A percentile compares a stretch with the other conserved stretches of the same genome.
phyloP scores from a whole-genome alignment of 2,888 invertebrate species.

The Alitta virens region DNA sequence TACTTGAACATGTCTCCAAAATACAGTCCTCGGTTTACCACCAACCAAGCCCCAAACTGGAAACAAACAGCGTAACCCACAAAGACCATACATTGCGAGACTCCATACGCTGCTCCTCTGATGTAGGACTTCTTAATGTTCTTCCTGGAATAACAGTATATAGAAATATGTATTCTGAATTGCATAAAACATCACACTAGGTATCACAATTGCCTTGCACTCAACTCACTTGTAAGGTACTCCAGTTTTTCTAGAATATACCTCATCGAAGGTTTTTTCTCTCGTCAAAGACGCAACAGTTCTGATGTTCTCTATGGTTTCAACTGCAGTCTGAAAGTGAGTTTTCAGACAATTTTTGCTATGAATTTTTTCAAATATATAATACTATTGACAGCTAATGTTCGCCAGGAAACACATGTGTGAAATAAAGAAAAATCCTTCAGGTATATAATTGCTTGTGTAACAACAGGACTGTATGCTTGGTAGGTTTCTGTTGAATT shows the following conservation, averaged over 20 bases:
- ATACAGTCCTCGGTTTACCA: slow-evolving; percentile 50
- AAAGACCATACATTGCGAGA: slow-evolving; percentile 62
- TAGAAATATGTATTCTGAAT: neutral
- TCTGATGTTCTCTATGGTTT: slow-evolving; percentile 51
- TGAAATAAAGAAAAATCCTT: too few relatives aligned
- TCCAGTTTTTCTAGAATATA: slow-evolving; percentile 33
- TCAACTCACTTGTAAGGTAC: slow-evolving; percentile 37
- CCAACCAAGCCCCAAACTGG: slow-evolving; percentile 61
- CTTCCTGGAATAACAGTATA: slow-evolving; percentile 6
- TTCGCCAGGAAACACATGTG: too few relatives aligned
- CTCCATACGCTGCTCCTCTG: slow-evolving; percentile 42
- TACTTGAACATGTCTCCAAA: slow-evolving; percentile 12
- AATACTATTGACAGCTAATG: too few relatives aligned
- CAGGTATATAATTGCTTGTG: too few relatives aligned
- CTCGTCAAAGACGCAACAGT: slow-evolving; percentile 50
- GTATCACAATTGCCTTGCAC: neutral
- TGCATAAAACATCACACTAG: neutral
- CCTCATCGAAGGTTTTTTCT: slow-evolving; percentile 40
- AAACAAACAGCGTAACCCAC: slow-evolving; percentile 63
- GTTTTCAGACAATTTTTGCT: too few relatives aligned
- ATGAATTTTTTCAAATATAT: too few relatives aligned
- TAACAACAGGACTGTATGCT: too few relatives aligned
- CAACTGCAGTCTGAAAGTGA: slow-evolving; percentile 42
- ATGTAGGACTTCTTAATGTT: slow-evolving; percentile 37
- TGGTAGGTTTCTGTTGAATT: too few relatives aligned